Evolutionary conservation across 2,888 invertebrate species (phyloP).

Genomic region (Leptinotarsa rubiginosa): DNA sequence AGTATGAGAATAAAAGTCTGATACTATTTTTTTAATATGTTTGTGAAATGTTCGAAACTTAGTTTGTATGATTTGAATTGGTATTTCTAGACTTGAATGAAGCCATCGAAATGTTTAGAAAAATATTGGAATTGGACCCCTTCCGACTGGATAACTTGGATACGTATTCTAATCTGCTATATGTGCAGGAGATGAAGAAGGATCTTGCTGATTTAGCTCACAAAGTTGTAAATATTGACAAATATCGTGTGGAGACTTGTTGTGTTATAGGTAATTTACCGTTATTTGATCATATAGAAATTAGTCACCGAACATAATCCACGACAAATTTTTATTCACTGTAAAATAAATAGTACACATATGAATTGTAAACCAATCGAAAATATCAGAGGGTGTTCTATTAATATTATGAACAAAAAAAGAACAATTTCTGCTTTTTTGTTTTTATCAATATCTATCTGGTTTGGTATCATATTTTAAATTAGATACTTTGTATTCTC

Average conservation of each 20-base stretch:
- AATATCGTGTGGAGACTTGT: conserved; percentile 97
- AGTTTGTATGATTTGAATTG: conserved; percentile 1
- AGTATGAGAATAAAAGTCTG: no score
- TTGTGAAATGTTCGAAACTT: no score
- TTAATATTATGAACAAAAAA: no score
- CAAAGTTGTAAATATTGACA: conserved; percentile 92
- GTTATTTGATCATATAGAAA: neutral
- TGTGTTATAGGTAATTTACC: conserved; percentile 87
- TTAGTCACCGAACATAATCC: no score
- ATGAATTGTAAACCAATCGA: no score
- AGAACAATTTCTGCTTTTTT: no score
- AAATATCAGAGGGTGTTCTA: no score
- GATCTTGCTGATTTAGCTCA: conserved; percentile 95
- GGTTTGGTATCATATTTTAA: no score
- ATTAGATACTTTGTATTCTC: neutral
- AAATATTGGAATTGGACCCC: conserved; percentile 88
- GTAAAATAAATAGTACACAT: no score
- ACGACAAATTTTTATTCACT: no score
- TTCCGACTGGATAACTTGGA: conserved; percentile 96
- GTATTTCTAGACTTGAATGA: conserved; percentile 83
- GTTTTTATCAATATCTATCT: no score
- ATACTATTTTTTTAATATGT: no score
- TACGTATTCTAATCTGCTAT: conserved; percentile 94
- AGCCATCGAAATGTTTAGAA: conserved; percentile 86
- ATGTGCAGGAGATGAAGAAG: conserved; percentile 91